Evolutionary conservation across 2,888 invertebrate genomes (phyloP).

Genomic region (Drosophila phalerata): DNA sequence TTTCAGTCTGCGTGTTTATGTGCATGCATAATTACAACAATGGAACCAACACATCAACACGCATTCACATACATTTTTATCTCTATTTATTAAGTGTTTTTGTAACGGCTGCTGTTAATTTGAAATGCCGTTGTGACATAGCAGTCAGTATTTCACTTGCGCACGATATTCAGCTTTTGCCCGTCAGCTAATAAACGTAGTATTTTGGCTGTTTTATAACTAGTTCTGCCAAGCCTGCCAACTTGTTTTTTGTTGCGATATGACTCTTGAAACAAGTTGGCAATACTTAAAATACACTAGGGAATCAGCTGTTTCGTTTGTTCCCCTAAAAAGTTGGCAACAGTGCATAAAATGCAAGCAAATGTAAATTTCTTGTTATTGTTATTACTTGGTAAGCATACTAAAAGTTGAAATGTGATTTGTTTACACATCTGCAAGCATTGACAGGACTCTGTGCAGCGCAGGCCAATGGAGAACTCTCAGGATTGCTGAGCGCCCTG

Average conservation of each 20-base stretch:
- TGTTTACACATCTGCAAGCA: not conserved
- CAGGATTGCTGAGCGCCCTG: slow-evolving; percentile 53
- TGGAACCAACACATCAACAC: slow-evolving; percentile 11
- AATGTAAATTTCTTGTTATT: slow-evolving; percentile 31
- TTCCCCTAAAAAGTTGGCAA: too few species aligned
- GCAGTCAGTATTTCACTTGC: slow-evolving; percentile 6
- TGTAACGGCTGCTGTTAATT: not conserved
- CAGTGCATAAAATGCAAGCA: slow-evolving; percentile 29
- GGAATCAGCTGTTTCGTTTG: too few species aligned
- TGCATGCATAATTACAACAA: slow-evolving; percentile 29
- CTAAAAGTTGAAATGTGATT: accelerated
- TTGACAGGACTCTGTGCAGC: slow-evolving; percentile 34
- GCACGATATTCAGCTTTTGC: slow-evolving; percentile 3
- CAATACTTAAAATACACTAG: too few species aligned
- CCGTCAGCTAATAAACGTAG: not conserved
- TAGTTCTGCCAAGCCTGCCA: too few species aligned
- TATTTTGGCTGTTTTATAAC: not conserved
- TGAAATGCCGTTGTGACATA: not conserved
- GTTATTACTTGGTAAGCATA: slow-evolving; percentile 41
- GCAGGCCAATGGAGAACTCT: slow-evolving; percentile 43
- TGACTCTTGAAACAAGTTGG: too few species aligned
- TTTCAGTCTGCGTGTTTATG: slow-evolving; percentile 19
- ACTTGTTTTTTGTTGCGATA: too few species aligned
- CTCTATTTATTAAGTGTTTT: slow-evolving; percentile 9
- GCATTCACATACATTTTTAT: slow-evolving; percentile 3